Evolutionary conservation across 1,140 invertebrate species (phyloP).

Genomic region (Formica selysi): DNA sequence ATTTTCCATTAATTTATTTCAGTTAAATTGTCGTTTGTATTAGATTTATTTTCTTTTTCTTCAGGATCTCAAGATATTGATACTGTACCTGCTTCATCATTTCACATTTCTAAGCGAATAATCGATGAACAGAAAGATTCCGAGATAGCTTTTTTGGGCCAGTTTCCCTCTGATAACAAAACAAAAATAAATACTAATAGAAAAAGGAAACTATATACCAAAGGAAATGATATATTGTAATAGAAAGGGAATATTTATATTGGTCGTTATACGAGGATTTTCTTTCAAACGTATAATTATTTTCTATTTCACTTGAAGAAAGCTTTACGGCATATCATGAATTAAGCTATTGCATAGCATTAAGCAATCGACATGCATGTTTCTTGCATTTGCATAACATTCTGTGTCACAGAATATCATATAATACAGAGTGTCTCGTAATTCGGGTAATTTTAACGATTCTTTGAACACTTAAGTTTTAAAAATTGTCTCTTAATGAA

Average conservation of each 20-base stretch:
- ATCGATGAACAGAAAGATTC: slow-evolving; percentile 72
- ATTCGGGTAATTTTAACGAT: background rate
- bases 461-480: background rate
- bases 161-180: slow-evolving; percentile 67
- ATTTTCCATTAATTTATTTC: background rate
- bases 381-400: slow-evolving; percentile 26
- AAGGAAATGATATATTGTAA: too few species aligned
- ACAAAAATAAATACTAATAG: slow-evolving; percentile 37
- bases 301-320: background rate
- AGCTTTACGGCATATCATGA: background rate
- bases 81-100: slow-evolving; percentile 63
- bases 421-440: background rate
- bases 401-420: background rate
- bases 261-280: too few species aligned
- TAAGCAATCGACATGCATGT: background rate
- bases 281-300: slow-evolving; percentile 19
- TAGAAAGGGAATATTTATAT: too few species aligned
- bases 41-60: slow-evolving; percentile 36
- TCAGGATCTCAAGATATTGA: slow-evolving; percentile 45
- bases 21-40: background rate
- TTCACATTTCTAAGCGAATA: slow-evolving; percentile 55
- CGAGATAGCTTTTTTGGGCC: slow-evolving; percentile 70
- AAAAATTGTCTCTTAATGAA: background rate
- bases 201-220: slow-evolving; percentile 57
- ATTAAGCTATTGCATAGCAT: background rate